Percentiles rank a stretch among this genome's conserved stretches.
Conservation (phyloP, 64 coral and sea anemone species). For the Montipora capricornis region DNA sequence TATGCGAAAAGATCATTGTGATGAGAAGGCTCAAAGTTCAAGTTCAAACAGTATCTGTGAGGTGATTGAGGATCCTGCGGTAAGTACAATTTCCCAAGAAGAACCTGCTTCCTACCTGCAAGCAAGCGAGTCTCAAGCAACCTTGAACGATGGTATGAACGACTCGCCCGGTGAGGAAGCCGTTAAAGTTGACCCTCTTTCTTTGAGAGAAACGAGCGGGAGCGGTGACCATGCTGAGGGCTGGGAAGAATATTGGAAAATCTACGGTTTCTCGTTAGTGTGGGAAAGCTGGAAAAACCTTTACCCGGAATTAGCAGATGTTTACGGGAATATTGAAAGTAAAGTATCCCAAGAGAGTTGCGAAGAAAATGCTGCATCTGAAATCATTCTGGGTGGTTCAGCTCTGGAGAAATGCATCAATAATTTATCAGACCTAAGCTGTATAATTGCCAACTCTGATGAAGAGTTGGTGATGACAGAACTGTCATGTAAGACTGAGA, state of each 20-base stretch:
- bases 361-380: background rate
- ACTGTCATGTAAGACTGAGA: background rate
- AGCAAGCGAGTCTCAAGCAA: background rate
- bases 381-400: background rate
- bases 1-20: background rate
- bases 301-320: slow-evolving; percentile 31
- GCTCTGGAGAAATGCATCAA: background rate
- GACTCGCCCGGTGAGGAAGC: background rate
- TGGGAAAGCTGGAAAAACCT: slow-evolving; percentile 85
- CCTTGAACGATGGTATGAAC: background rate
- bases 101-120: too few relatives aligned
- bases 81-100: background rate
- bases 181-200: background rate
- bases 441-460: background rate
- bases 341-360: background rate
- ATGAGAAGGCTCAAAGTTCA: background rate
- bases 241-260: slow-evolving; percentile 90
- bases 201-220: background rate
- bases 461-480: background rate
- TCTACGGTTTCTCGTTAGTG: slow-evolving; percentile 83
- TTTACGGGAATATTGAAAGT: background rate
- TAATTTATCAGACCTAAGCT: background rate
- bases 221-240: background rate
- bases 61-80: background rate
- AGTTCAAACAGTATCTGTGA: background rate